Conservation (phyloP, 2,888 invertebrate genomes). For the Polia nebulosa region DNA sequence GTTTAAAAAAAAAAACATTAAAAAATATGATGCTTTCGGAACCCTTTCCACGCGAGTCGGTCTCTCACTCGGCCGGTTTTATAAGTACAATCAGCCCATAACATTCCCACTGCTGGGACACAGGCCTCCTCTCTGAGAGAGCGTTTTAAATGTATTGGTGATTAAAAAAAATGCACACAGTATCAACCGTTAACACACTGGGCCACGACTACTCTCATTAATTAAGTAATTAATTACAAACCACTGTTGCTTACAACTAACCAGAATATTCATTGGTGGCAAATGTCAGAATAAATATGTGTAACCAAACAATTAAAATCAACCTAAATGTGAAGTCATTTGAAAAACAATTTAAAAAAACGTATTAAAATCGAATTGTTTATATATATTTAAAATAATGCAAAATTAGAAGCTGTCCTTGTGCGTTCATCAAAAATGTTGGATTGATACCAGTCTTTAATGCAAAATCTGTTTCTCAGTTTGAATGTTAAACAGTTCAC, state of each 20-base stretch:
- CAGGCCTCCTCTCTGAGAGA: too few species aligned
- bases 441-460: neutral
- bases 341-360: neutral
- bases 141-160: too few species aligned
- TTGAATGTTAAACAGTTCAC: conserved; percentile 21
- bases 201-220: neutral
- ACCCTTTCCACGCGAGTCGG: too few species aligned
- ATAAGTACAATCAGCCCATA: too few species aligned
- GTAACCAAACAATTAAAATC: conserved; percentile 30
- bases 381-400: conserved; percentile 12
- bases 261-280: conserved; percentile 37
- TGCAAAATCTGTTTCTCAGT: neutral
- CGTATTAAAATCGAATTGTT: conserved; percentile 12
- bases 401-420: conserved; percentile 3
- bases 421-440: neutral
- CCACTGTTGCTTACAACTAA: conserved; percentile 2
- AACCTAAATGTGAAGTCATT: conserved; percentile 2
- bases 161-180: too few species aligned
- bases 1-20: too few species aligned
- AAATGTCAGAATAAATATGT: conserved; percentile 44
- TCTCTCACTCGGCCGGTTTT: too few species aligned
- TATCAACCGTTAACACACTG: neutral
- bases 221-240: conserved; percentile 11
- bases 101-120: too few species aligned
- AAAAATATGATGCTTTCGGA: too few species aligned